These are phyloP conservation scores for Timema podura DNA, from an alignment of 2,888 invertebrate species.

Conservation along the genomic window DNA sequence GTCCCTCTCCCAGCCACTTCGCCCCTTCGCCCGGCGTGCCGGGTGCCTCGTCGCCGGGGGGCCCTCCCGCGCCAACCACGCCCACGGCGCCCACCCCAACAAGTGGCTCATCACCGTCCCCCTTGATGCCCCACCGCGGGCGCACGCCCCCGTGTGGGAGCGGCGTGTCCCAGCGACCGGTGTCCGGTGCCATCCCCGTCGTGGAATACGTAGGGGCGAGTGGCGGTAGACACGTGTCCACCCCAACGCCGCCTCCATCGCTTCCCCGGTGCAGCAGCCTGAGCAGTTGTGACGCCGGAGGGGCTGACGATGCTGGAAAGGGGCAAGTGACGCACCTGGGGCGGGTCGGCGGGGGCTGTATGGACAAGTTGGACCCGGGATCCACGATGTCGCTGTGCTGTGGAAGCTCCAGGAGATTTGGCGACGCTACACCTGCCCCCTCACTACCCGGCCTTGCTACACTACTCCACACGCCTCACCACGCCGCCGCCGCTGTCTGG, in stretches of 20 bases:
- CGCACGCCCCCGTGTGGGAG: conserved; percentile 22
- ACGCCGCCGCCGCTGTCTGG: conserved; percentile 24
- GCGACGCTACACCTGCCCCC: conserved; percentile 19
- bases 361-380: conserved; percentile 23
- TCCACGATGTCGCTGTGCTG: conserved; percentile 30
- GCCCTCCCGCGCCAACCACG: conserved; percentile 16
- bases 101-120: conserved; percentile 31
- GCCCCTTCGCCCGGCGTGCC: conserved; percentile 16
- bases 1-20: conserved; percentile 28
- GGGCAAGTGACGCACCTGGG: background rate
- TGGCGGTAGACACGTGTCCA: conserved; percentile 55
- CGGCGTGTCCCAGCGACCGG: conserved; percentile 15
- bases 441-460: conserved; percentile 18
- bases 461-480: conserved; percentile 25
- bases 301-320: conserved; percentile 9
- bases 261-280: conserved; percentile 31
- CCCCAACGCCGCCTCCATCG: conserved; percentile 36
- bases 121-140: conserved; percentile 27
- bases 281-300: conserved; percentile 25
- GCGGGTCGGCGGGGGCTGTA: conserved; percentile 16
- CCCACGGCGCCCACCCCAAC: conserved; percentile 33
- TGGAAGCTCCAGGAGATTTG: conserved; percentile 22
- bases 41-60: conserved; percentile 9
- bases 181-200: conserved; percentile 45
- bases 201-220: conserved; percentile 60